phyloP scores from a whole-genome alignment of 2,113 vertebrate genomes.

The Asarcornis scutulata region DNA sequence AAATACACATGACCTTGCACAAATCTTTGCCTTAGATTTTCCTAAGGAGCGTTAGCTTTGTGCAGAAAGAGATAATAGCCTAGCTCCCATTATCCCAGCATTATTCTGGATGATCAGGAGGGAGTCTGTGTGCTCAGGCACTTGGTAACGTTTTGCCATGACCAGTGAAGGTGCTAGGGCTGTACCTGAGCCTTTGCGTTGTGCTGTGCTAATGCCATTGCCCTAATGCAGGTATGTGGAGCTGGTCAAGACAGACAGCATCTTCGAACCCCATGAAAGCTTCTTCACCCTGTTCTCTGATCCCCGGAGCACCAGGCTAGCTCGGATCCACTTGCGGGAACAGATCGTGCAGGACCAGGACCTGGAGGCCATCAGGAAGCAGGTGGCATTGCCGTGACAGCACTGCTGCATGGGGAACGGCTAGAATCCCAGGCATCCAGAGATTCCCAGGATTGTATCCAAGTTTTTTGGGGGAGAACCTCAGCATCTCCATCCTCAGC shows the following conservation, averaged over 20 bases:
- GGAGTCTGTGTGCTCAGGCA: rapidly evolving
- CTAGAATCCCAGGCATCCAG: background rate
- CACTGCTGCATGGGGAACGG: background rate
- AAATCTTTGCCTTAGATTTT: background rate
- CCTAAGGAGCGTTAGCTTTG: background rate
- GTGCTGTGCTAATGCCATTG: background rate
- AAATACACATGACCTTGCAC: background rate
- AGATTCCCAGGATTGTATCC: background rate
- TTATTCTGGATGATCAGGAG: background rate
- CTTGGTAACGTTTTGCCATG: rapidly evolving
- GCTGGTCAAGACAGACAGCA: constrained; percentile 90
- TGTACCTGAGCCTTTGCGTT: background rate
- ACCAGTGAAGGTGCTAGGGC: background rate
- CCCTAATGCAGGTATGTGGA: constrained; percentile 88
- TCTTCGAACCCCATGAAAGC: constrained; percentile 90
- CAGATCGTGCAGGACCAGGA: constrained; percentile 92
- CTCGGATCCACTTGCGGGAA: constrained; percentile 90
- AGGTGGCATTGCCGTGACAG: constrained; percentile 76
- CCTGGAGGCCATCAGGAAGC: constrained; percentile 92
- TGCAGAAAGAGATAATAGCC: background rate
- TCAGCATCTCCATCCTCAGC: background rate
- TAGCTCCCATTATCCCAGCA: background rate
- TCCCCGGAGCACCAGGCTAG: constrained; percentile 92
- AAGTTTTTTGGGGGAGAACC: background rate
- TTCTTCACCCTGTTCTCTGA: constrained; percentile 97